Conservation (phyloP, 2,797 vertebrate genomes). For the Macrochelys suwanniensis region DNA sequence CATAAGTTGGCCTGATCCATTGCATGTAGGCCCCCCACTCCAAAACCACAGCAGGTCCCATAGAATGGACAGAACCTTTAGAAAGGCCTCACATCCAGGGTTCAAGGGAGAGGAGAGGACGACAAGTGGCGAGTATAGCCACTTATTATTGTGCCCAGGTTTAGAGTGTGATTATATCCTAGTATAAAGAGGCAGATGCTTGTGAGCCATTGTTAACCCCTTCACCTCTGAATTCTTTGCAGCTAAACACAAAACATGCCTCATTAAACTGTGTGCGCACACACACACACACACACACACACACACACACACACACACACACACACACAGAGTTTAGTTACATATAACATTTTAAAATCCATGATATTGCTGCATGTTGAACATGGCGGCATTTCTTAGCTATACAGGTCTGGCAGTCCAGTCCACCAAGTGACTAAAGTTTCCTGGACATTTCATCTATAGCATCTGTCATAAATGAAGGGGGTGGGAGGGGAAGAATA, state of each 20-base stretch:
- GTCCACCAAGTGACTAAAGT: not conserved
- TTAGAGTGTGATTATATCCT: not conserved
- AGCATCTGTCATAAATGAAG: not conserved
- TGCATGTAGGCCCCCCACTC: not conserved
- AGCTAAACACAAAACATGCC: not conserved
- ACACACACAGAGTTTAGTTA: not conserved
- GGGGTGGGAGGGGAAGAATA: rapidly evolving
- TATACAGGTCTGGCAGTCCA: too few species aligned
- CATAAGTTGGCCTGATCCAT: not conserved
- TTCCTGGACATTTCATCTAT: not conserved
- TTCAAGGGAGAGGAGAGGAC: not conserved
- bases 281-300: not conserved
- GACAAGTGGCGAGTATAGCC: not conserved
- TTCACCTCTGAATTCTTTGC: not conserved
- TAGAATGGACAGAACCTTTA: not conserved
- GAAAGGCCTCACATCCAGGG: not conserved
- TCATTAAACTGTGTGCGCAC: too few species aligned
- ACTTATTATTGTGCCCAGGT: not conserved
- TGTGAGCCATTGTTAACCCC: not conserved
- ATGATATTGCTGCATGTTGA: not conserved
- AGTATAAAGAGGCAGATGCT: not conserved
- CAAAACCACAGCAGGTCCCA: not conserved
- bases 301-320: not conserved
- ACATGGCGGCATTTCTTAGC: not conserved
- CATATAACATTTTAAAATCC: not conserved